These are phyloP conservation scores for Peucedramus taeniatus DNA, from an alignment of 2,113 vertebrate species.

Conservation along the genomic window DNA sequence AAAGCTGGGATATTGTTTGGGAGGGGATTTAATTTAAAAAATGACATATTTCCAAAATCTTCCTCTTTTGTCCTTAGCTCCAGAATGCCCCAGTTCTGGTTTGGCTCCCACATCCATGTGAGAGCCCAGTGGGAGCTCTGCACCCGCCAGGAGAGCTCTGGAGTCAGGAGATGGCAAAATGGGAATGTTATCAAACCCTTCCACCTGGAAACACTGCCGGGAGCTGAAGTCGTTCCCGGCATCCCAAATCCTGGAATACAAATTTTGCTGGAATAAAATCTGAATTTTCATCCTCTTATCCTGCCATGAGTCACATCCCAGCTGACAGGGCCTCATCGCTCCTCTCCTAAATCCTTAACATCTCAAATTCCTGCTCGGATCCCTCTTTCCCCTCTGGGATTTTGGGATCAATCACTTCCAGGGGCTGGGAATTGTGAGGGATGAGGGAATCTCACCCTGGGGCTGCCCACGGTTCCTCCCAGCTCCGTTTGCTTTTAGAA, in stretches of 20 bases:
- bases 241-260: neutral
- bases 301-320: neutral
- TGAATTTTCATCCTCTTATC: fast-evolving
- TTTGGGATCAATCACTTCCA: neutral
- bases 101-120: fast-evolving
- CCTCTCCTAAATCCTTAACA: neutral
- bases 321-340: neutral
- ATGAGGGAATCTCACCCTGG: neutral
- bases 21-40: no score
- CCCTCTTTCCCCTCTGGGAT: neutral
- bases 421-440: neutral
- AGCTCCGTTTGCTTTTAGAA: neutral
- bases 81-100: fast-evolving
- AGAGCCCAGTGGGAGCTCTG: neutral
- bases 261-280: neutral
- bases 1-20: neutral
- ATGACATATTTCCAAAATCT: neutral
- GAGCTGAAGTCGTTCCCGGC: fast-evolving
- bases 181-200: neutral
- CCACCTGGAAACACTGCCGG: fast-evolving
- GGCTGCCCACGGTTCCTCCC: neutral
- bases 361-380: neutral
- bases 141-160: fast-evolving
- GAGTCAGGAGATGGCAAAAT: neutral
- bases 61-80: neutral